phyloP scores from a whole-genome alignment of 2,113 vertebrate species.

The Hypomesus transpacificus region DNA sequence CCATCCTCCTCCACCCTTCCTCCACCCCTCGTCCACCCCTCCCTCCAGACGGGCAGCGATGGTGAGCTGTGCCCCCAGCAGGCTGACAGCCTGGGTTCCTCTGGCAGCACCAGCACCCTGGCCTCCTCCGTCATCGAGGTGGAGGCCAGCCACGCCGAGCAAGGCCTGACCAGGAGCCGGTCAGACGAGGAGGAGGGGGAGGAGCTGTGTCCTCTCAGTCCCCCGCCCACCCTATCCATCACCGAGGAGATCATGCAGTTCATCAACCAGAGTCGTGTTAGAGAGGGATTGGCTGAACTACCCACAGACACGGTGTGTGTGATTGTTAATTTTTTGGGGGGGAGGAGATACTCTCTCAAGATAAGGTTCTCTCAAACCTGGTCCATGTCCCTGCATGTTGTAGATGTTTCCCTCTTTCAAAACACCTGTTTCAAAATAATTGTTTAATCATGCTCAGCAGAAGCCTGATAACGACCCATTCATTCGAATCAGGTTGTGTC shows the following conservation, averaged over 20 bases:
- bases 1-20: neutral
- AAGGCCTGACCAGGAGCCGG: no score
- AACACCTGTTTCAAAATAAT: no score
- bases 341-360: neutral
- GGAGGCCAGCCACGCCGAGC: slow-evolving; percentile 1
- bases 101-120: slow-evolving; percentile 37
- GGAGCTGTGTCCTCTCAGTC: slow-evolving; percentile 52
- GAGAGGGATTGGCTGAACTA: slow-evolving; percentile 48
- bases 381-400: no score
- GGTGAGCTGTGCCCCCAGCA: slow-evolving; percentile 65
- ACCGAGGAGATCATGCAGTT: slow-evolving; percentile 86
- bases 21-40: neutral
- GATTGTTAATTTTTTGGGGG: no score
- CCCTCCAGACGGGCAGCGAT: slow-evolving; percentile 71
- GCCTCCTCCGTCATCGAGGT: slow-evolving; percentile 59
- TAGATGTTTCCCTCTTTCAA: no score
- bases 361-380: neutral
- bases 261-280: slow-evolving; percentile 76
- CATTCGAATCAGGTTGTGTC: no score
- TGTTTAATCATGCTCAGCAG: no score
- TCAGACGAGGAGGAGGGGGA: slow-evolving; percentile 49
- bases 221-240: slow-evolving; percentile 76
- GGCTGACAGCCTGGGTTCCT: slow-evolving; percentile 45
- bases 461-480: no score
- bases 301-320: slow-evolving; percentile 28